A percentile compares a stretch with the other conserved stretches of the same genome.
Evolutionary conservation across 2,888 invertebrate species (phyloP).

Genomic region (Drosophila paracracens): DNA sequence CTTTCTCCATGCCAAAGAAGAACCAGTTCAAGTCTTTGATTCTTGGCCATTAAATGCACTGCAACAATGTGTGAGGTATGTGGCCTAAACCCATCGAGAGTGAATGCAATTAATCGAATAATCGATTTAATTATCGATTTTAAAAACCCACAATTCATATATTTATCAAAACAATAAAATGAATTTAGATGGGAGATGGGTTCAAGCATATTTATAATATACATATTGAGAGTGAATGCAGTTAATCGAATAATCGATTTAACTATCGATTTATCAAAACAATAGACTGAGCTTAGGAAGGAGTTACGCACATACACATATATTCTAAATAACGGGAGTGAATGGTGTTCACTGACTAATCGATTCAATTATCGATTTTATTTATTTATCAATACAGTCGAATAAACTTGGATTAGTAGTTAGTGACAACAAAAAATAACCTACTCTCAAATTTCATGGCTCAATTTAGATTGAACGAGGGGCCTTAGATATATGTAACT

Average conservation of each 20-base stretch:
- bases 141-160: not conserved
- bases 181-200: not conserved
- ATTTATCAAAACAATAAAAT: not conserved
- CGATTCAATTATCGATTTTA: not conserved
- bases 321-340: not conserved
- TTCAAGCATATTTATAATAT: not conserved
- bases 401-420: not conserved
- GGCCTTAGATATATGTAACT: not conserved
- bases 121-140: not conserved
- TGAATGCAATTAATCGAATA: not conserved
- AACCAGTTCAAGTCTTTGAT: constrained; percentile 46
- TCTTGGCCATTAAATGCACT: constrained; percentile 34
- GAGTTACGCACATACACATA: not conserved
- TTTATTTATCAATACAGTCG: not conserved
- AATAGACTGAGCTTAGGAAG: not conserved
- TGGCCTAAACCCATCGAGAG: constrained; percentile 29
- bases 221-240: not conserved
- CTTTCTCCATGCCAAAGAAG: constrained; percentile 49
- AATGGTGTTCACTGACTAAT: not conserved
- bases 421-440: not conserved
- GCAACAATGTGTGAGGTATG: constrained; percentile 25
- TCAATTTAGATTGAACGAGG: not conserved
- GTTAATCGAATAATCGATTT: not conserved
- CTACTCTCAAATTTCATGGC: not conserved
- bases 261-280: not conserved